These are phyloP conservation scores for Epirrhoe alternata DNA, from an alignment of 2,888 invertebrate species.

Conservation along the genomic window DNA sequence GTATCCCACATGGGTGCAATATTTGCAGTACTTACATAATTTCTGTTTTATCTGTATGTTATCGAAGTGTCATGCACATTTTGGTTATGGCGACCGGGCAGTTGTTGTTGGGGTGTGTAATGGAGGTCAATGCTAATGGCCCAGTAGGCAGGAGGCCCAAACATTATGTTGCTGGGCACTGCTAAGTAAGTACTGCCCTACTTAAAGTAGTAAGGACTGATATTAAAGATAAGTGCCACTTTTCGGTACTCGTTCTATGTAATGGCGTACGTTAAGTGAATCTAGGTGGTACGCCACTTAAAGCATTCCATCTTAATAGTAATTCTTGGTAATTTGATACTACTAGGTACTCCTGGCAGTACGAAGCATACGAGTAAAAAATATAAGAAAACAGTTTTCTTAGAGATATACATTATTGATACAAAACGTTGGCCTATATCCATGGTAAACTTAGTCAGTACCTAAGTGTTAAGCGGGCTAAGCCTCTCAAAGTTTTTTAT, in stretches of 20 bases:
- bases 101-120: background rate
- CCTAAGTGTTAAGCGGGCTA: too few relatives aligned
- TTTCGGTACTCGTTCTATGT: slow-evolving; percentile 41
- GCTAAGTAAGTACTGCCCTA: background rate
- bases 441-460: too few relatives aligned
- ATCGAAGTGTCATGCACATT: background rate
- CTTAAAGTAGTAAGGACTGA: slow-evolving; percentile 4
- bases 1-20: too few relatives aligned
- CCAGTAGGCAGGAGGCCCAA: background rate
- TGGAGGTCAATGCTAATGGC: background rate
- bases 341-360: background rate
- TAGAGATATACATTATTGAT: too few relatives aligned
- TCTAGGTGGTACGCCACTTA: slow-evolving; percentile 12
- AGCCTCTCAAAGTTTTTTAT: too few relatives aligned
- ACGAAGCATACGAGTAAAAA: too few relatives aligned
- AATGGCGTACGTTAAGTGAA: slow-evolving; percentile 34
- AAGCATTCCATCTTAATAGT: background rate
- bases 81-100: background rate
- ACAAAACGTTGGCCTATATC: too few relatives aligned
- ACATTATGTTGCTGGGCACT: slow-evolving; percentile 1
- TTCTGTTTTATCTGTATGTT: background rate
- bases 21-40: background rate
- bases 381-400: too few relatives aligned
- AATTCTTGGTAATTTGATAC: background rate
- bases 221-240: slow-evolving; percentile 23